Evolutionary conservation across 2,797 vertebrate genomes (phyloP).

Genomic region (Sebastes iracundus): DNA sequence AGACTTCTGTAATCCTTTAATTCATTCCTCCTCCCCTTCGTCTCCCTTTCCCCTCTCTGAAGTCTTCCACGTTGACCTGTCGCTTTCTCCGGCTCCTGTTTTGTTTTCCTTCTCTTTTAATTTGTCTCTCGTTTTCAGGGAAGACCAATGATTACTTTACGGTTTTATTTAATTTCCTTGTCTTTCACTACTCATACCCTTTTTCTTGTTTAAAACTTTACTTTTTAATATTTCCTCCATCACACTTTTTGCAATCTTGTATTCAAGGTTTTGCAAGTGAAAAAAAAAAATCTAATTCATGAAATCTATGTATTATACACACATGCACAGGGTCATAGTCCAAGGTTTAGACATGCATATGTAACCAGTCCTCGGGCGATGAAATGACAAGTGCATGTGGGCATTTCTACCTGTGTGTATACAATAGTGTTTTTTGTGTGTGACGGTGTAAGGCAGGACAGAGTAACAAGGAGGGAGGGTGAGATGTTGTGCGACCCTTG

Average conservation of each 20-base stretch:
- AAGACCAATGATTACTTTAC: background rate
- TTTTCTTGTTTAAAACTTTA: background rate
- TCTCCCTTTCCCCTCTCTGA: background rate
- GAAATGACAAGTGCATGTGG: background rate
- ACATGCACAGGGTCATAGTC: background rate
- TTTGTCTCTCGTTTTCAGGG: background rate
- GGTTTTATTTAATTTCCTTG: background rate
- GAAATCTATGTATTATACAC: background rate
- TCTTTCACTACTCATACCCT: background rate
- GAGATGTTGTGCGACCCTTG: background rate
- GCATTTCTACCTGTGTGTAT: slow-evolving; percentile 4
- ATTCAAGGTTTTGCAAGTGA: background rate
- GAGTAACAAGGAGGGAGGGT: background rate
- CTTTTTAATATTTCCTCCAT: background rate
- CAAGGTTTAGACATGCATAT: slow-evolving; percentile 7
- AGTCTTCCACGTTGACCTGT: background rate
- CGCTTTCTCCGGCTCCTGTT: background rate
- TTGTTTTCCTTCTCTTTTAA: background rate
- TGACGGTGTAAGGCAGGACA: background rate
- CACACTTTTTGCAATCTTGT: background rate
- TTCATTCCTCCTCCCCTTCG: background rate
- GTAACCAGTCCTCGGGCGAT: background rate
- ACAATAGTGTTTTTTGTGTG: background rate
- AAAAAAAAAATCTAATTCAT: background rate
- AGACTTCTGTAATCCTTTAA: background rate